A percentile compares a stretch with the other conserved stretches of the same genome.
Conservation (phyloP, 2,113 vertebrate genomes). For the Parus major region DNA sequence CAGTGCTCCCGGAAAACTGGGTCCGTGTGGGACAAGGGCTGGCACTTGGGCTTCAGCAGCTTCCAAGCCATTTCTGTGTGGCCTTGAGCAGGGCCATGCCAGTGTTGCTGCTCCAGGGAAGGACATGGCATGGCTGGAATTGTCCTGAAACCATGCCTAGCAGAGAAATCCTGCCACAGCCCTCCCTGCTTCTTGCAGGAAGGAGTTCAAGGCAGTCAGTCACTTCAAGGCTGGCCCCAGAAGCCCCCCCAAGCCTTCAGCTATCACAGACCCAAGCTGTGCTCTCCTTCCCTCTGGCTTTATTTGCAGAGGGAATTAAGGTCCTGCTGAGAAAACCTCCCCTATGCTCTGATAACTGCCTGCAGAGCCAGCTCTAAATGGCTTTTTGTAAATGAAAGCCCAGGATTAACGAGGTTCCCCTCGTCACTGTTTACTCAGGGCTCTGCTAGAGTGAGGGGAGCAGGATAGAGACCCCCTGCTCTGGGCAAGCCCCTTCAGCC, state of each 20-base stretch:
- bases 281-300: background rate
- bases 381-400: slow-evolving; percentile 36
- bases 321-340: slow-evolving; percentile 46
- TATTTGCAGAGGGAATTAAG: slow-evolving; percentile 48
- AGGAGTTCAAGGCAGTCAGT: background rate
- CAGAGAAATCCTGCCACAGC: background rate
- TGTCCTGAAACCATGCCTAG: background rate
- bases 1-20: background rate
- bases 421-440: background rate
- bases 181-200: background rate
- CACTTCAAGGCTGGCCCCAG: background rate
- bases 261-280: background rate
- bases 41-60: background rate
- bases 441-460: background rate
- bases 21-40: background rate
- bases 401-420: slow-evolving; percentile 37
- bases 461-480: background rate
- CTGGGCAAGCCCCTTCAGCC: background rate
- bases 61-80: fast-evolving
- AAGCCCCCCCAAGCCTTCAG: background rate
- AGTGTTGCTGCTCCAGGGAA: background rate
- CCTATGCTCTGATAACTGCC: slow-evolving; percentile 14
- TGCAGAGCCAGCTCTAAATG: background rate
- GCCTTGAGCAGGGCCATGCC: background rate
- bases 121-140: fast-evolving